Conservation (phyloP, 1,140 invertebrate species). For the Homarus americanus region DNA sequence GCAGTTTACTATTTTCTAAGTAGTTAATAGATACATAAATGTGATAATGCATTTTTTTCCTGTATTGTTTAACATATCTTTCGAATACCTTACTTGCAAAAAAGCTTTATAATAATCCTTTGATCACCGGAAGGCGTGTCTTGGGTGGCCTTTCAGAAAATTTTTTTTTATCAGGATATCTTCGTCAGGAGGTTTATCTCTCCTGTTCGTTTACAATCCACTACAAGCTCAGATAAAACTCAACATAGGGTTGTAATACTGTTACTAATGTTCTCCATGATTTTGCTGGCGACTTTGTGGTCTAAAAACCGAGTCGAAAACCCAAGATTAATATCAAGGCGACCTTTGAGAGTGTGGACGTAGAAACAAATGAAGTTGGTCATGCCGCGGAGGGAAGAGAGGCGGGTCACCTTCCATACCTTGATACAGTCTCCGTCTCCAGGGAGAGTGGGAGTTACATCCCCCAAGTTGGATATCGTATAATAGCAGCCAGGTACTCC, state of each 20-base stretch:
- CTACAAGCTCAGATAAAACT: neutral
- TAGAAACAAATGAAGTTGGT: constrained; percentile 31
- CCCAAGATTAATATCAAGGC: constrained; percentile 16
- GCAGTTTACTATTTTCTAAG: no score
- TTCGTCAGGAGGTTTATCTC: no score
- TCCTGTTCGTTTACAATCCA: no score
- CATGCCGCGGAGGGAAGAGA: neutral
- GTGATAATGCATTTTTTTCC: no score
- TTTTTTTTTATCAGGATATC: no score
- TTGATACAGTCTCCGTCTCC: constrained; percentile 25
- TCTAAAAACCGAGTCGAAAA: constrained; percentile 32
- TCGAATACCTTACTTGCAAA: no score
- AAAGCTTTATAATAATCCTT: no score
- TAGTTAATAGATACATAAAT: no score
- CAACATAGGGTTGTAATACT: neutral
- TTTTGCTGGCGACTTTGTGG: neutral
- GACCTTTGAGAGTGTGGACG: constrained; percentile 26
- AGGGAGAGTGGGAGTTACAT: constrained; percentile 33
- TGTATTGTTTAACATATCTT: no score
- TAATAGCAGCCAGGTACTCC: constrained; percentile 36
- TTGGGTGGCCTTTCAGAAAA: no score
- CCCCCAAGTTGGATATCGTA: constrained; percentile 38
- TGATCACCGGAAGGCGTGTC: no score
- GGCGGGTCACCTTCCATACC: neutral
- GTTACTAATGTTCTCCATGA: neutral